Base-by-base conservation (phyloP, 1,140 invertebrate genomes). In the Atta texana region DNA sequence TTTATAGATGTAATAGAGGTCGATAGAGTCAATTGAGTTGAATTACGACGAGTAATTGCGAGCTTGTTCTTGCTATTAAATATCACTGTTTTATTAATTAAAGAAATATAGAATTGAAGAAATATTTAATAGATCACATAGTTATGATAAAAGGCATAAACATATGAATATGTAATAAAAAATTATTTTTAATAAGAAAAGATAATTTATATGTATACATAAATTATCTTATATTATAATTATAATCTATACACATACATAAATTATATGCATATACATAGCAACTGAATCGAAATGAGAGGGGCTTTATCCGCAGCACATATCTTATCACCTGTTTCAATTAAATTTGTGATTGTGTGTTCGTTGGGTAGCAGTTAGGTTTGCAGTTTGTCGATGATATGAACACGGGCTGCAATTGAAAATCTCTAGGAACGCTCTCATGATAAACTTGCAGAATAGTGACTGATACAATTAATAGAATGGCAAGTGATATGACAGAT, bases 401-500 rank as follows among this genome's bases (percentile, higher is more conserved):
- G 55, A 66, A 53, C 49, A 10, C 88, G 6, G 34, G 18, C 5
- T 89, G 68, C 76, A 61, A 51, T 34, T 49, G 44, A 63, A 34
- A 64, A 71, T 69, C 51, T n/a, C 21, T 51, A 57, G 14, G 3
- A 59, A 31, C 10, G 34, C 14, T 39, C 16, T 21, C 10, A 21
- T 69, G 34, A 51, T 2, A 59, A 8, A 28, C 18, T 24, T 53
- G 21, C 7, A 34, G 24, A 14, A 8, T 34, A 14, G 18, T 12
- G 14, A 57, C 68, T 21, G 8, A 59, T 34, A 64, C 0, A 8
- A 76, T 64, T 10, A 49, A 78, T 51, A 87, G 51, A 14, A 91
- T 87, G 89, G 14, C 72, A 59, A 66, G 61, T 51, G 53, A 21
- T 1, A 51, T 71, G 4, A 66, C 24, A n/a, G 97, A 97, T 91